Conservation (phyloP, 2,797 vertebrate species). For the Mormyrus hasselquistii region DNA sequence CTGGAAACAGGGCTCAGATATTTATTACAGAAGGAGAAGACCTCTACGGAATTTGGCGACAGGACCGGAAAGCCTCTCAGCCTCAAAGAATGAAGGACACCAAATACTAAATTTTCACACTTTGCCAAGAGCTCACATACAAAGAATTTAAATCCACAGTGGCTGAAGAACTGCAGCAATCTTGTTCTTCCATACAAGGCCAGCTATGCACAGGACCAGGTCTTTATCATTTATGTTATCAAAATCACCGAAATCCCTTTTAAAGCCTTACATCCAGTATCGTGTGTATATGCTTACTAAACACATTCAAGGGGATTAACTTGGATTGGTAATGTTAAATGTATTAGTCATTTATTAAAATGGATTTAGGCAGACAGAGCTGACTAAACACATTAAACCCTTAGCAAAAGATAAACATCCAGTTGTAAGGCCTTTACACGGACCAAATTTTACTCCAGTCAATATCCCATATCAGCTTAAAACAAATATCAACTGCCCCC, state of each 20-base stretch:
- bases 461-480: background rate
- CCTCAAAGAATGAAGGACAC: conserved; percentile 38
- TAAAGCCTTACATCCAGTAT: background rate
- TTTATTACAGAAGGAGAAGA: conserved; percentile 47
- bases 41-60: conserved; percentile 46
- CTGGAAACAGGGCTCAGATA: conserved; percentile 51
- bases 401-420: background rate
- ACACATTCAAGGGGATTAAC: background rate
- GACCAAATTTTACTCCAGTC: background rate
- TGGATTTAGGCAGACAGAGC: background rate
- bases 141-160: conserved; percentile 24
- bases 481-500: background rate
- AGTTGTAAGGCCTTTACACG: background rate
- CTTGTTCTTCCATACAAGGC: conserved; percentile 23
- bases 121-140: conserved; percentile 46
- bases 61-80: conserved; percentile 45
- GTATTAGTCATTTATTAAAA: conserved; percentile 6
- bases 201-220: background rate
- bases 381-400: background rate
- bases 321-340: background rate
- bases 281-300: background rate
- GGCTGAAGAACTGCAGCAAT: background rate
- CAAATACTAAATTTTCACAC: conserved; percentile 40
- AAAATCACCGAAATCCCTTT: background rate
- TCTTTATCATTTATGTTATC: conserved; percentile 6